Percentiles rank a stretch among this genome's conserved stretches.
Evolutionary conservation across 2,888 invertebrate species (phyloP).

Genomic region (Drosophila suboccidentalis): DNA sequence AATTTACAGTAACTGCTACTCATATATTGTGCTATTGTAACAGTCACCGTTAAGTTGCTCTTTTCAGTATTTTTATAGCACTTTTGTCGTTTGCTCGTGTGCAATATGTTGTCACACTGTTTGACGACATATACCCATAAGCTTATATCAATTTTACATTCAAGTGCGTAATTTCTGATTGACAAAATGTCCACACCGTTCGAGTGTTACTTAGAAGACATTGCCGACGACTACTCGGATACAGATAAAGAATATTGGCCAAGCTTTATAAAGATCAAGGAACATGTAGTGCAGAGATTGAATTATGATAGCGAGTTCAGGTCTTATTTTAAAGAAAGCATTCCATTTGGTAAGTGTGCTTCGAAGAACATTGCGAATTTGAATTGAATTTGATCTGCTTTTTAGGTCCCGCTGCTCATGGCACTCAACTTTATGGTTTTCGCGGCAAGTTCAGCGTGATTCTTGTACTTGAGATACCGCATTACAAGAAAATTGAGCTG

Average conservation of each 20-base stretch:
- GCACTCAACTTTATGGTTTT: constrained; percentile 3
- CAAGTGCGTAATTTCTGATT: neutral
- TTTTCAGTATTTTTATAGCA: constrained; percentile 1
- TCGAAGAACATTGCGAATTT: neutral
- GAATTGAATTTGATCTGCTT: neutral
- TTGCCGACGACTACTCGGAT: neutral
- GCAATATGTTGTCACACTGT: neutral
- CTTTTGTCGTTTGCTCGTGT: neutral
- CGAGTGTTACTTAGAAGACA: neutral
- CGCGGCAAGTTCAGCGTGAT: constrained; percentile 1
- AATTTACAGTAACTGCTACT: constrained; percentile 1
- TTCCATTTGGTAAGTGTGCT: neutral
- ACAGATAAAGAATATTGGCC: neutral
- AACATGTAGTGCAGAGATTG: neutral
- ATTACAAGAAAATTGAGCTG: neutral
- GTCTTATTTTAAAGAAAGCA: neutral
- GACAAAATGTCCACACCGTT: constrained; percentile 5
- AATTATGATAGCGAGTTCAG: neutral
- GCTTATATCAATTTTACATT: neutral
- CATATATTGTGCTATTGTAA: neutral
- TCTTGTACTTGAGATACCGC: constrained; percentile 3
- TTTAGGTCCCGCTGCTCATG: constrained; percentile 14
- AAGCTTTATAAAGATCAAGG: neutral
- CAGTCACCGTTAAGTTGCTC: neutral
- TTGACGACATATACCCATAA: neutral